Base-by-base conservation (phyloP, 2,888 invertebrate genomes). In the Cosmia pyralina region DNA sequence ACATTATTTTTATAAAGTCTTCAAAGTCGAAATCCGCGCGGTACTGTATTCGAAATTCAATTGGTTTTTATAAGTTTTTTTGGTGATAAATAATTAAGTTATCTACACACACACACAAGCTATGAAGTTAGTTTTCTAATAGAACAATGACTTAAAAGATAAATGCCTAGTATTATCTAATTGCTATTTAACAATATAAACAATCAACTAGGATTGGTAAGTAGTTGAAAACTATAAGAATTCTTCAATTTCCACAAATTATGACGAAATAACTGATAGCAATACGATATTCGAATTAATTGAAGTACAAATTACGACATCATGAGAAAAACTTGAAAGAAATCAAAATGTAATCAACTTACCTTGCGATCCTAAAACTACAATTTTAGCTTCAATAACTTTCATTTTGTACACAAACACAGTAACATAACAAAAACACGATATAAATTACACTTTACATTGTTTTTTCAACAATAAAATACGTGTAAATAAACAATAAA, bases 311-410 rank as follows among this genome's bases (percentile, higher is more conserved):
- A 79, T 80, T 78, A 75, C 83, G 81, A 82, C 76, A 87, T 77
- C 78, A 55, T 60, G 59, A 71, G 19, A 68, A 75, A 58, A 78
- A 82, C 65, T 75, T 78, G 66, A 58, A 50, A 68, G 69, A 58
- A 58, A 69, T 69, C 60, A 63, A 65, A 72, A 55, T 50, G 48
- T 63, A 72, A 72, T 53, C 66, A 64, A 88, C 92, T 96, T 96
- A 98, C 98, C 98, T 97, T 98, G 97, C 68, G 98, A 97, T 71
- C 98, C 98, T 75, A 98, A 96, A 83, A 98, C 97, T 67, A 98
- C 98, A 68, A 98, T 97, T 97, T 98, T 98, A 77, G 98, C 98
- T 92, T 98, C 97, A 82, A 98, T 96, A 80, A 97, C 97, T 93
- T 97, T 97, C 98, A 98, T 98, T 91, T 91, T 93, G 74, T 62